Base-by-base conservation (phyloP, 2,797 vertebrate species). In the Smutsia gigantea region DNA sequence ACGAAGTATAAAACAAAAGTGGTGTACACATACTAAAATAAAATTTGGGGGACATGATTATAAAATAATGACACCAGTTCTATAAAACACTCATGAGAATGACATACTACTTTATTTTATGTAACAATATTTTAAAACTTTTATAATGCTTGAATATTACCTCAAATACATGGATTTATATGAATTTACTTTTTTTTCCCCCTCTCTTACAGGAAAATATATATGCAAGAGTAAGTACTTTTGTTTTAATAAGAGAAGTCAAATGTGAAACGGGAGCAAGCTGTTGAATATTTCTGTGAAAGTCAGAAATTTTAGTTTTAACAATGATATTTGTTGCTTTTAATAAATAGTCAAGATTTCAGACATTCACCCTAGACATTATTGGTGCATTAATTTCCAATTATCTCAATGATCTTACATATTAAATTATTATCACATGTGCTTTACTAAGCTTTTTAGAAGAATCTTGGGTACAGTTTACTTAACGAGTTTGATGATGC, bases 161-260 rank as follows among this genome's bases (percentile, higher is more conserved):
- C 17, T 51, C 21, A 63, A 61, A 75, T 87, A 59, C 71, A 42
- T 82, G 34, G 55, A 91, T 94, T 98, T 98, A 98, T 59, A 34
- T 61, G 12, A 95, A 90, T 64, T 97, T 61, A 93, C 57, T 96
- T 96, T 98, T 90, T 59, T 98, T 93, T 97, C 59, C 96, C 96
- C 97, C 94, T 98, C 87, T 97, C 98, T 99, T 97, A 96, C 98
- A 99, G 99, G 98, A 99, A 99, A 98, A 99, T 99, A 98, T 99
- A 99, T 64, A 99, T 99, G 94, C 98, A 99, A 97, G 98, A 99
- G 99, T 99, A 99, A 99, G 99, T 99, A 99, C 27, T 92, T 92
- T 91, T 88, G 25, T 51, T 77, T 85, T 96, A 84, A n/a, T 72
- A 57, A 55, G 84, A 88, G 87, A 97, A 86, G 93, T 96, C 46